phyloP scores from a whole-genome alignment of 2,113 vertebrate genomes.

The Tenebrosternarchus preto region DNA sequence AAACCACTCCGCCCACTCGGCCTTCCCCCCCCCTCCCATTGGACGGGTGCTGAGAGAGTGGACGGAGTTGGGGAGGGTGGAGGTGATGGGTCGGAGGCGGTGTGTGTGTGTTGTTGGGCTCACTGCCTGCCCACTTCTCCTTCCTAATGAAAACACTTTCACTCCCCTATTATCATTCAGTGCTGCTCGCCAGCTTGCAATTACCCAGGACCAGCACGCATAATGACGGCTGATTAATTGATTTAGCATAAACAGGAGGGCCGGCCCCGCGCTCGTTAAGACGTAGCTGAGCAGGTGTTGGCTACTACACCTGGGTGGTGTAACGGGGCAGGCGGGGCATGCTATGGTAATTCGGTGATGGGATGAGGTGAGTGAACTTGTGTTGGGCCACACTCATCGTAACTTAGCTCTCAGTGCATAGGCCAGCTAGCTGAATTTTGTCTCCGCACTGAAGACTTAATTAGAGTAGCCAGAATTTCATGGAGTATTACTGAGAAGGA shows the following conservation, averaged over 20 bases:
- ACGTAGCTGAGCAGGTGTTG: constrained; percentile 50
- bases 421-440: background rate
- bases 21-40: background rate
- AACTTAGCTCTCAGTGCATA: background rate
- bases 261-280: constrained; percentile 70
- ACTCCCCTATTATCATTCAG: constrained; percentile 70
- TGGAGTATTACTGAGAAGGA: constrained; percentile 31
- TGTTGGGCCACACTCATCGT: background rate
- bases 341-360: constrained; percentile 1
- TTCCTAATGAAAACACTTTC: constrained; percentile 74
- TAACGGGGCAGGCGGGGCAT: constrained; percentile 37
- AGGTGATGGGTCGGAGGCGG: background rate
- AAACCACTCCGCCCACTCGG: background rate
- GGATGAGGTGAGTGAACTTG: background rate
- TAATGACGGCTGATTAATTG: constrained; percentile 81
- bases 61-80: background rate
- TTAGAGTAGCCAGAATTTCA: too few species aligned
- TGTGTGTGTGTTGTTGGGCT: constrained; percentile 50
- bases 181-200: constrained; percentile 69
- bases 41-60: background rate
- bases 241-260: constrained; percentile 77
- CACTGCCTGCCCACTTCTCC: constrained; percentile 67
- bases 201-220: constrained; percentile 73
- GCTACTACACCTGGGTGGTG: constrained; percentile 37
- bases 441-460: background rate